Conservation (phyloP, 2,113 vertebrate species). For the Cnemophilus loriae region DNA sequence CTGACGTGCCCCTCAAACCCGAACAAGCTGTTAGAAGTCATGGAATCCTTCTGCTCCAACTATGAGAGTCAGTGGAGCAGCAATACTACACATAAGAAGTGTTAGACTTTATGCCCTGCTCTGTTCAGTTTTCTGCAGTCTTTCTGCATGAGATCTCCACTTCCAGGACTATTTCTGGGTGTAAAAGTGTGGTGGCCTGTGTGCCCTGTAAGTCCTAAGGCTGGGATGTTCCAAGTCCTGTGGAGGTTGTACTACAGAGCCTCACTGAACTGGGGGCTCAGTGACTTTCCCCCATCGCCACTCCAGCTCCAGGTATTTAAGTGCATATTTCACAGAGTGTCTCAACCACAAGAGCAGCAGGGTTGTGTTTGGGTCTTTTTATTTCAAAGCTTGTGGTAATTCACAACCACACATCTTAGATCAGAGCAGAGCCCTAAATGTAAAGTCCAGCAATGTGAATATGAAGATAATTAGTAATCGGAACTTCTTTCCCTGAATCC, state of each 20-base stretch:
- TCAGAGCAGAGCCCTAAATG: slow-evolving; percentile 2
- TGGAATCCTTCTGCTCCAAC: not conserved
- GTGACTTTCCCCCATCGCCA: not conserved
- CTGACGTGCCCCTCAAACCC: not conserved
- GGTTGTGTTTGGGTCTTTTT: not conserved
- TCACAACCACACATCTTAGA: not conserved
- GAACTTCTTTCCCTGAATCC: not conserved
- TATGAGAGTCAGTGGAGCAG: not conserved
- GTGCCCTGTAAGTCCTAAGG: not conserved
- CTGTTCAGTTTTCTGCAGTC: not conserved
- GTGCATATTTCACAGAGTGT: not conserved
- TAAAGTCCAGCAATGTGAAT: not conserved
- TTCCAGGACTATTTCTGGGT: not conserved
- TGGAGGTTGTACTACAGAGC: not conserved
- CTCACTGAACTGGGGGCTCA: not conserved
- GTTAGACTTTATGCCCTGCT: not conserved
- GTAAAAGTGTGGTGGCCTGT: not conserved
- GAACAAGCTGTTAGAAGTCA: not conserved
- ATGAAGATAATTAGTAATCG: slow-evolving; percentile 9
- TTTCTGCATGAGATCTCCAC: not conserved
- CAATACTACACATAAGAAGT: not conserved
- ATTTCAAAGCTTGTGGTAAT: slow-evolving; percentile 1
- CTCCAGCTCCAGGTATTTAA: not conserved
- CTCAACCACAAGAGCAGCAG: slow-evolving; percentile 1
- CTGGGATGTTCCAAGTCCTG: not conserved